Evolutionary conservation across 1,140 invertebrate species (phyloP).

Genomic region (Penaeus chinensis): DNA sequence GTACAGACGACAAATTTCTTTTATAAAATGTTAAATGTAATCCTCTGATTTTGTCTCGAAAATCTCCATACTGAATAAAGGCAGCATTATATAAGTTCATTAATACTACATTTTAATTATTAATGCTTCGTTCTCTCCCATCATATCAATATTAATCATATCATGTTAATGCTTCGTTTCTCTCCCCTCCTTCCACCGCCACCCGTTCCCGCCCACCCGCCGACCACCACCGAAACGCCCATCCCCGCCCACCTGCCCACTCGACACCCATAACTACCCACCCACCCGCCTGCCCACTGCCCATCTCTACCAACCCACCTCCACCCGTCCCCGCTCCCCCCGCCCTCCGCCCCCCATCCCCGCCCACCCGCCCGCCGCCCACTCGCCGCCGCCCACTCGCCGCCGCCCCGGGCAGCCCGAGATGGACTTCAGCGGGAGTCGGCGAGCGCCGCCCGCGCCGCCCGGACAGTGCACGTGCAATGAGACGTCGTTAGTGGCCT

Average conservation of each 20-base stretch:
- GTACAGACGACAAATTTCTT: too few relatives aligned
- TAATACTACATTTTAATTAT: too few relatives aligned
- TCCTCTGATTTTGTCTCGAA: too few relatives aligned
- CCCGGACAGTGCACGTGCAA: conserved; percentile 37
- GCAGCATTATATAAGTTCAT: too few relatives aligned
- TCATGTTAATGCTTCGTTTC: too few relatives aligned
- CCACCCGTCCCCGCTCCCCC: background rate
- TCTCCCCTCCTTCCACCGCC: background rate
- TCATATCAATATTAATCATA: too few relatives aligned
- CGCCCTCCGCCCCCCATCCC: background rate
- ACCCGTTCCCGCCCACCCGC: background rate
- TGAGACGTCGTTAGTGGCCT: conserved; percentile 24
- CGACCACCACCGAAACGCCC: background rate
- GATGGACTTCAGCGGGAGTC: background rate
- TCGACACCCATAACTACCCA: background rate
- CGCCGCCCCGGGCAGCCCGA: background rate
- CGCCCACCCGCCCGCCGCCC: background rate
- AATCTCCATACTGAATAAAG: too few relatives aligned
- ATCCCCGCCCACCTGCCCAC: background rate
- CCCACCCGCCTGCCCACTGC: too few relatives aligned
- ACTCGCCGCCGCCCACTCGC: background rate
- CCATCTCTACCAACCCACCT: too few relatives aligned
- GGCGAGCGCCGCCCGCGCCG: background rate
- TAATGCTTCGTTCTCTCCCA: background rate
- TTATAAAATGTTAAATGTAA: too few relatives aligned